These are phyloP conservation scores for Eurystomus gularis DNA, from an alignment of 2,113 vertebrate genomes.

Conservation along the genomic window DNA sequence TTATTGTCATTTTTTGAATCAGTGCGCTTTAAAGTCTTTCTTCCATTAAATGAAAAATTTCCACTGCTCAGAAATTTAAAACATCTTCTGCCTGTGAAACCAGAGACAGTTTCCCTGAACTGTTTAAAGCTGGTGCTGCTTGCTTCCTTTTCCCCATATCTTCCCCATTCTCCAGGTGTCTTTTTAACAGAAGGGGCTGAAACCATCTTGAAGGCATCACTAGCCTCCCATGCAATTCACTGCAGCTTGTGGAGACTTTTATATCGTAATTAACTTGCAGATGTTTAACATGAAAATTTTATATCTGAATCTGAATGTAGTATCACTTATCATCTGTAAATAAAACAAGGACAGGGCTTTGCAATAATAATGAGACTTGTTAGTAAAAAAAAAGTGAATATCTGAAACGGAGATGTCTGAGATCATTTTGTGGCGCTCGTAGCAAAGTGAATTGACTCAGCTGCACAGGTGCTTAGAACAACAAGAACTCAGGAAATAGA, in stretches of 20 bases:
- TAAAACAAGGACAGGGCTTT: not conserved
- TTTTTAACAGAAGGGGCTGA: not conserved
- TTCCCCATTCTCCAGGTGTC: not conserved
- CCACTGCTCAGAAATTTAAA: not conserved
- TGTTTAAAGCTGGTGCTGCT: not conserved
- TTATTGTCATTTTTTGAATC: not conserved
- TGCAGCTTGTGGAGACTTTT: not conserved
- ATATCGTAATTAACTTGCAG: not conserved
- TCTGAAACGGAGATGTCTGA: not conserved
- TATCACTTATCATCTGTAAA: not conserved
- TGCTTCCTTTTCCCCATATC: not conserved
- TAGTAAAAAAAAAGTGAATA: not conserved
- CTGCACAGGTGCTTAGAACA: not conserved
- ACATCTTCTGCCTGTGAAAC: not conserved
- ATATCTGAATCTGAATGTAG: not conserved
- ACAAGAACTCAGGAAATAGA: not conserved
- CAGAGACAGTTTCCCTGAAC: not conserved
- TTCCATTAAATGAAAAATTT: not conserved
- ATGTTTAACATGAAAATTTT: constrained; percentile 13
- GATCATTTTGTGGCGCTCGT: not conserved
- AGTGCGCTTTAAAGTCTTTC: not conserved
- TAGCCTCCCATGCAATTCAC: not conserved
- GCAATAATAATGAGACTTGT: not conserved
- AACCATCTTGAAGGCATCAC: not conserved
- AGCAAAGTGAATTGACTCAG: not conserved